These are phyloP conservation scores for Pterobdella sp. DNA, from an alignment of 2,888 invertebrate species.

Conservation along the genomic window DNA sequence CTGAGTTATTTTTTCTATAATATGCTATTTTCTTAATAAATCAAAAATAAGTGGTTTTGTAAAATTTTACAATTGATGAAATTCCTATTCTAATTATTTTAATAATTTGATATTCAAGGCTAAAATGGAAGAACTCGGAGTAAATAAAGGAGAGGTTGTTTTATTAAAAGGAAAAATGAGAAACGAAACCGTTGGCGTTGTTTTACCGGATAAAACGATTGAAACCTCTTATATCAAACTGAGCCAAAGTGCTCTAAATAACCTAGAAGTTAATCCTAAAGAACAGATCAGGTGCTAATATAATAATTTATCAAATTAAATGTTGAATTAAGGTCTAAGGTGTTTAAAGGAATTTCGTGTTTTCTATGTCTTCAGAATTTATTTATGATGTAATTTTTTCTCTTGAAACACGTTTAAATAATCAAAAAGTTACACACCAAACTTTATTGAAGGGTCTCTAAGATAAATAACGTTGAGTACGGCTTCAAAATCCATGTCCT, in stretches of 20 bases:
- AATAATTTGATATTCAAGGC: not conserved
- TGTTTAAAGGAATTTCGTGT: not conserved
- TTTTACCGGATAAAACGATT: slow-evolving; percentile 9
- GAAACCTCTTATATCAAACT: not conserved
- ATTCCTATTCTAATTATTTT: not conserved
- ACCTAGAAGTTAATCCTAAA: slow-evolving; percentile 21
- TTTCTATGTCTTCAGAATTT: not conserved
- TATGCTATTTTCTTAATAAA: too few relatives aligned
- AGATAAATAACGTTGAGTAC: not conserved
- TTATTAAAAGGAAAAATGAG: slow-evolving; percentile 15
- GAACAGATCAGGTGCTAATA: slow-evolving; percentile 18
- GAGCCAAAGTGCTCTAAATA: slow-evolving; percentile 12
- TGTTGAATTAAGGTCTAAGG: not conserved
- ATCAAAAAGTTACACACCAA: not conserved
- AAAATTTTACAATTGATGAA: too few relatives aligned
- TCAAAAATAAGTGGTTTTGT: too few relatives aligned
- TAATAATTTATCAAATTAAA: too few relatives aligned
- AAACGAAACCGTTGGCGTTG: slow-evolving; percentile 19
- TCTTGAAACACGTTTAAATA: too few relatives aligned
- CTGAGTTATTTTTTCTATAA: too few relatives aligned
- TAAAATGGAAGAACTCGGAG: slow-evolving; percentile 17
- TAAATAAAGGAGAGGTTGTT: slow-evolving; percentile 17
- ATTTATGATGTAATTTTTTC: not conserved
- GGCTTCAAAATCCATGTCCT: slow-evolving; percentile 19
- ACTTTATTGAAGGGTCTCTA: slow-evolving; percentile 1